phyloP scores from a whole-genome alignment of 2,113 vertebrate genomes.

The Tragulus kanchil region DNA sequence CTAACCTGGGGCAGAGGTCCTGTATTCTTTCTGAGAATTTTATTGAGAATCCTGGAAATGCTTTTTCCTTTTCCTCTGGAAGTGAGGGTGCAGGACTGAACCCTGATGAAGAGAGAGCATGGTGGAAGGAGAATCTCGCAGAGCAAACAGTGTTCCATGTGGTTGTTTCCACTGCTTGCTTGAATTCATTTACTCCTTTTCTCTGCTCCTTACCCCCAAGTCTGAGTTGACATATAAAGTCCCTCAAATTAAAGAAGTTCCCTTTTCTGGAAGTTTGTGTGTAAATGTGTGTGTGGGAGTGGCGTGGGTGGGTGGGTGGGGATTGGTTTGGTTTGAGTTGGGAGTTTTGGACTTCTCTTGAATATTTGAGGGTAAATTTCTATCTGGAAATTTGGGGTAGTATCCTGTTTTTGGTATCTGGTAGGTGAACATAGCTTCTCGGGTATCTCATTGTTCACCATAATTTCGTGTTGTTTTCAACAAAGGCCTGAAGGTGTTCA shows the following conservation, averaged over 20 bases:
- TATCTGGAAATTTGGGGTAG: background rate
- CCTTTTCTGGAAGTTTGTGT: background rate
- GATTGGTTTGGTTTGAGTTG: background rate
- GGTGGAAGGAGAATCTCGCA: background rate
- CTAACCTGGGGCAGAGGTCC: background rate
- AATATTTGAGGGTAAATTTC: background rate
- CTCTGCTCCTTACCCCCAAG: background rate
- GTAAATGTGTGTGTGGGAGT: background rate
- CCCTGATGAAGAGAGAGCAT: background rate
- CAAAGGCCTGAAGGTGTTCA: background rate
- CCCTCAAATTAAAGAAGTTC: background rate
- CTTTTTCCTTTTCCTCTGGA: background rate
- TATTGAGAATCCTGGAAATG: background rate
- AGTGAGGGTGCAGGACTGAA: background rate
- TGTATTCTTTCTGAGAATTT: background rate
- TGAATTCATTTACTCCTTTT: background rate
- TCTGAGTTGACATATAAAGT: background rate
- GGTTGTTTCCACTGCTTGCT: background rate
- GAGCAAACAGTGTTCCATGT: background rate
- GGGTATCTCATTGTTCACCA: background rate
- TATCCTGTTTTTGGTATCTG: background rate
- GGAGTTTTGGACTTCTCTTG: background rate
- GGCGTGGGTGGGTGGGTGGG: background rate
- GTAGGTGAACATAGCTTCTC: background rate
- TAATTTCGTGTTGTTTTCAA: background rate